Evolutionary conservation across 2,113 vertebrate species (phyloP).

Genomic region (Callipepla californica): DNA sequence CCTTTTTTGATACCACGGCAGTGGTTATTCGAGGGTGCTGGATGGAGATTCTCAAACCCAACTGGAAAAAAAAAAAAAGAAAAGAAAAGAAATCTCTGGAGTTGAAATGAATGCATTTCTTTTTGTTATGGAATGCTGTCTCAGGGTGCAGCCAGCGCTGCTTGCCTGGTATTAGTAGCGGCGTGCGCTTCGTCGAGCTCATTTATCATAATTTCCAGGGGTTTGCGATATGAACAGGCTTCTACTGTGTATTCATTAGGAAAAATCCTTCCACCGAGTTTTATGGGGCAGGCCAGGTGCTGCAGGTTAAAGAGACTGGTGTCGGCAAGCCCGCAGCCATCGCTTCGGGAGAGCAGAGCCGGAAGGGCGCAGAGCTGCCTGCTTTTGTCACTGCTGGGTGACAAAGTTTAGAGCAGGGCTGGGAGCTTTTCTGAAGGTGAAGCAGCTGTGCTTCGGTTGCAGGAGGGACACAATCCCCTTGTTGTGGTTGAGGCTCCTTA

Average conservation of each 20-base stretch:
- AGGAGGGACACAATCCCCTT: background rate
- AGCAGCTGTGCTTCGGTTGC: background rate
- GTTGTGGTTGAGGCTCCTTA: constrained; percentile 8
- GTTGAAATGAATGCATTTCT: constrained; percentile 36
- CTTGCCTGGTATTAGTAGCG: constrained; percentile 36
- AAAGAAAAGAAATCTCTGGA: background rate
- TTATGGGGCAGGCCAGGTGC: constrained; percentile 8
- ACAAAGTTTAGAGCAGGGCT: background rate
- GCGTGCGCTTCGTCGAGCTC: constrained; percentile 15
- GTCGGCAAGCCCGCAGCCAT: background rate
- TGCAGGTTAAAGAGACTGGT: constrained; percentile 24
- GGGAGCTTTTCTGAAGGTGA: background rate
- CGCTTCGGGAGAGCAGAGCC: background rate
- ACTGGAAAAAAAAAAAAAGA: background rate
- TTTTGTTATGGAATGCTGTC: constrained; percentile 18
- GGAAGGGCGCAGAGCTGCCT: background rate
- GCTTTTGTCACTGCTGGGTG: background rate
- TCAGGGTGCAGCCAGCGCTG: background rate
- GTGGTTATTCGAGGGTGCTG: background rate
- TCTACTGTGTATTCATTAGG: constrained; percentile 47
- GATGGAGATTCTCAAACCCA: constrained; percentile 31
- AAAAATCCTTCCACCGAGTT: constrained; percentile 38
- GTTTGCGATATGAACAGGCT: background rate
- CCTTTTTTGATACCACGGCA: background rate
- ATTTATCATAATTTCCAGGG: constrained; percentile 40